Conservation (phyloP, 2,797 vertebrate genomes). For the Acanthiza pusilla region DNA sequence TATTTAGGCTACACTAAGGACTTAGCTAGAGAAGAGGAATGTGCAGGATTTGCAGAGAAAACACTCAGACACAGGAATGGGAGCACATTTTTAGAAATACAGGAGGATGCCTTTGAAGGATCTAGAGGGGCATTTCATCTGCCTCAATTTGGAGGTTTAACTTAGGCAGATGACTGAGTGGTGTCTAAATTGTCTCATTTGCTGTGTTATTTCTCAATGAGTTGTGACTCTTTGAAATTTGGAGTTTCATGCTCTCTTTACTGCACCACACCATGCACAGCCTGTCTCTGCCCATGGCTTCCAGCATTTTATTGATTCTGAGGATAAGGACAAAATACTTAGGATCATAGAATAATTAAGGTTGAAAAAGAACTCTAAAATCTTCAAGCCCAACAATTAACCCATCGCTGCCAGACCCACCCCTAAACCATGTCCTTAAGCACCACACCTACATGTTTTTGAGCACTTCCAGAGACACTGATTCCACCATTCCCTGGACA, state of each 20-base stretch:
- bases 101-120: not conserved
- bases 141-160: not conserved
- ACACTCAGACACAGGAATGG: not conserved
- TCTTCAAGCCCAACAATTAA: not conserved
- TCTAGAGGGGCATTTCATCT: not conserved
- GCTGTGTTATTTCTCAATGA: not conserved
- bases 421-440: not conserved
- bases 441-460: not conserved
- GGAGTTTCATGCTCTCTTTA: not conserved
- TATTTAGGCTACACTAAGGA: not conserved
- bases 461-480: not conserved
- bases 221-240: not conserved
- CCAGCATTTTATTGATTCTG: not conserved
- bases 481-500: not conserved
- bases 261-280: accelerated
- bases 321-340: not conserved
- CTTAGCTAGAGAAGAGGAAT: not conserved
- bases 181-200: not conserved
- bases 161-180: not conserved
- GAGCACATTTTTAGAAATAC: not conserved
- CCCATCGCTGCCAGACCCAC: not conserved
- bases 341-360: not conserved
- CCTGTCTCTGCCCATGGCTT: not conserved
- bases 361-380: not conserved
- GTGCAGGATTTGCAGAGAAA: not conserved